Conservation (phyloP, 92 coral and sea anemone species). For the Epizoanthus ramosus region DNA sequence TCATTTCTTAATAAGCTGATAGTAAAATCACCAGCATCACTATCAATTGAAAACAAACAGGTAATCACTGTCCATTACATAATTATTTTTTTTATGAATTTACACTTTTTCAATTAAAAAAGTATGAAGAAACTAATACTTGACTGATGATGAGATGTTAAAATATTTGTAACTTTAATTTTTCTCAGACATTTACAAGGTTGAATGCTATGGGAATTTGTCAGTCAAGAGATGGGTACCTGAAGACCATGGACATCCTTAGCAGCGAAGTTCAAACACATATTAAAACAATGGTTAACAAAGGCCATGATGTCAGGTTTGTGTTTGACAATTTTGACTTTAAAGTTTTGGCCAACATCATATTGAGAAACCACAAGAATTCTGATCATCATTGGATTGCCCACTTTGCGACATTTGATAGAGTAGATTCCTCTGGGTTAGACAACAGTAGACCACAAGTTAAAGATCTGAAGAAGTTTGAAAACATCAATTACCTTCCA, state of each 20-base stretch:
- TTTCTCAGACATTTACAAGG: constrained; percentile 28
- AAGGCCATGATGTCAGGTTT: not conserved
- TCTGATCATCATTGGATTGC: constrained; percentile 68
- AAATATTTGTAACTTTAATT: too few species aligned
- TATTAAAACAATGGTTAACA: too few species aligned
- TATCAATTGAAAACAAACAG: too few species aligned
- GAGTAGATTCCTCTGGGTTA: constrained; percentile 40
- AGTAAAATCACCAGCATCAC: too few species aligned
- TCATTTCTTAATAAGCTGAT: too few species aligned
- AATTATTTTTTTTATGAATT: too few species aligned
- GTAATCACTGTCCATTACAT: too few species aligned
- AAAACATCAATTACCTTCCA: constrained; percentile 45
- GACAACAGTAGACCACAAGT: constrained; percentile 54
- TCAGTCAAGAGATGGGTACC: too few species aligned
- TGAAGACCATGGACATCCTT: not conserved
- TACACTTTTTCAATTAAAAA: too few species aligned
- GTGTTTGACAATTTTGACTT: not conserved
- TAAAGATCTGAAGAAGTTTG: constrained; percentile 40
- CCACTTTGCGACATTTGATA: constrained; percentile 59
- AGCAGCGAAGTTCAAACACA: too few species aligned
- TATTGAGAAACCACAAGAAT: constrained; percentile 18
- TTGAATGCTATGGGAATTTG: constrained; percentile 17
- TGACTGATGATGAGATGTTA: too few species aligned
- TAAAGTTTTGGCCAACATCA: not conserved
- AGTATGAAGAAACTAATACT: not conserved